Evolutionary conservation across 2,113 vertebrate species (phyloP).

Genomic region (Ictidomys tridecemlineatus): DNA sequence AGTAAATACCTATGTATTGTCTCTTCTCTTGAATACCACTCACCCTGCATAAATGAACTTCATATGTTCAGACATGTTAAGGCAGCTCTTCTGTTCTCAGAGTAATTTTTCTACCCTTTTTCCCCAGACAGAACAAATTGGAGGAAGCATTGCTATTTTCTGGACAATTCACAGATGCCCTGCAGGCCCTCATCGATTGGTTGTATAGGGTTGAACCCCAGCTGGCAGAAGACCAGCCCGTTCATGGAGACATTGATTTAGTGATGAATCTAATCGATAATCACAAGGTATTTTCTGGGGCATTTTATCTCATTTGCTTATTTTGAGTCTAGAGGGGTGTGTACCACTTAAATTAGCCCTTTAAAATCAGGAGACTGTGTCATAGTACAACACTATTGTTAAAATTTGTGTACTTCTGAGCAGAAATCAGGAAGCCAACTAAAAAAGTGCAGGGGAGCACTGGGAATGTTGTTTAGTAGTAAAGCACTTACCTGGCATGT

Average conservation of each 20-base stretch:
- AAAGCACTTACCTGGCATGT: background rate
- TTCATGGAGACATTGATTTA: conserved; percentile 98
- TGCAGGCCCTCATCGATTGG: conserved; percentile 99
- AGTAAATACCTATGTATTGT: background rate
- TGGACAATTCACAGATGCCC: conserved; percentile 97
- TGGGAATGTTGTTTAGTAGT: background rate
- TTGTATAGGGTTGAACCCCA: conserved; percentile 97
- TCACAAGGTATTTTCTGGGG: conserved; percentile 94
- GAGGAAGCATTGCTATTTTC: conserved; percentile 98
- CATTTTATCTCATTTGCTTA: background rate
- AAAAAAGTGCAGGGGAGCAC: background rate
- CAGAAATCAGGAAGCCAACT: background rate
- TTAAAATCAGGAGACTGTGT: background rate
- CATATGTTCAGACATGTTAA: background rate
- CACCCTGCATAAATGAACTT: background rate
- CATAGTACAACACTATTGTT: background rate
- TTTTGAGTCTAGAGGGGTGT: background rate
- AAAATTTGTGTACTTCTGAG: background rate
- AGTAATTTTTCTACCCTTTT: background rate
- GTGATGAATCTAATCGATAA: conserved; percentile 98
- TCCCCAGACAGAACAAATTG: conserved; percentile 96
- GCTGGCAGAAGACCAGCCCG: conserved; percentile 97
- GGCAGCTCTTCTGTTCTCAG: background rate
- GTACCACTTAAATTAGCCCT: background rate
- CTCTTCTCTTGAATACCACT: background rate